These are phyloP conservation scores for Melanostoma scalare DNA, from an alignment of 2,888 invertebrate species.

Conservation along the genomic window DNA sequence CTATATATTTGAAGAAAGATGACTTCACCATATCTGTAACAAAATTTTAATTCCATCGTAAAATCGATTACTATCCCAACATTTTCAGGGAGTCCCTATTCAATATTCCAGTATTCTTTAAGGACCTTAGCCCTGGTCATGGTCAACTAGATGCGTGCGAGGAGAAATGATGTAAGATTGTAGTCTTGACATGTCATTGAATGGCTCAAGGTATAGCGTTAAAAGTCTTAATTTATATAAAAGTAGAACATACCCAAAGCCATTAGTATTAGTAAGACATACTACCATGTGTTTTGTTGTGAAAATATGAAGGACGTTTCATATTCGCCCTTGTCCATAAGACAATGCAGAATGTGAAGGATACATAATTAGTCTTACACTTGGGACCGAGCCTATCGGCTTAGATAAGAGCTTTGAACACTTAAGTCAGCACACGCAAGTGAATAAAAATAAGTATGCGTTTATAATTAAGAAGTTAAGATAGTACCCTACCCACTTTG, in stretches of 20 bases:
- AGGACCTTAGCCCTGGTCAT: constrained; percentile 25
- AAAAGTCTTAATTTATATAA: too few species aligned
- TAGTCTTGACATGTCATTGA: background rate
- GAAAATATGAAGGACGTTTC: background rate
- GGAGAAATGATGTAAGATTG: background rate
- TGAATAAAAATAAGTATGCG: constrained; percentile 6
- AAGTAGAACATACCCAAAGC: constrained; percentile 17
- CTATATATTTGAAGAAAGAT: background rate
- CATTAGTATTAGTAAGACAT: background rate
- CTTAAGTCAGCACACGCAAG: constrained; percentile 37
- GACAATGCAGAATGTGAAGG: background rate
- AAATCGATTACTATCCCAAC: constrained; percentile 20
- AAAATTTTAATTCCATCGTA: background rate
- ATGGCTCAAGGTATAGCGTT: background rate
- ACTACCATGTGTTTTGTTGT: constrained; percentile 10
- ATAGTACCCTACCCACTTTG: background rate
- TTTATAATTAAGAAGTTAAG: constrained; percentile 11
- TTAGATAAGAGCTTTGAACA: constrained; percentile 9
- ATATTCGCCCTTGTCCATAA: too few species aligned
- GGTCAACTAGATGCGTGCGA: constrained; percentile 16
- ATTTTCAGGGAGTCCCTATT: background rate
- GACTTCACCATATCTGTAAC: constrained; percentile 37
- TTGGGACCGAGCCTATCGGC: background rate
- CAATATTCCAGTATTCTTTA: background rate
- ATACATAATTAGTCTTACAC: background rate